phyloP scores from a whole-genome alignment of 2,888 invertebrate species.

The Tetropium fuscum region DNA sequence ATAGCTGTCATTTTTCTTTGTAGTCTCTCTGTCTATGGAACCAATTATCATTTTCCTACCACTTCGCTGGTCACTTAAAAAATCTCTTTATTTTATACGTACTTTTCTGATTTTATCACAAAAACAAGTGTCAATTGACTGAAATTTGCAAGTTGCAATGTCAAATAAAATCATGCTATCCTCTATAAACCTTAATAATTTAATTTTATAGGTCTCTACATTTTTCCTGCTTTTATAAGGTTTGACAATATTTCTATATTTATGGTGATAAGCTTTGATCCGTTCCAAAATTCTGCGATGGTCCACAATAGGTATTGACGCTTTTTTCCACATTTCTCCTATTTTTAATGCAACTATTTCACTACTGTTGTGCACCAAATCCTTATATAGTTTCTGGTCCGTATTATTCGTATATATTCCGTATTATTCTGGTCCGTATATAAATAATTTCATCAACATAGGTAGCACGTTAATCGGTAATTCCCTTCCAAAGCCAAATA shows the following conservation, averaged over 20 bases:
- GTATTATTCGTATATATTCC: too few species aligned
- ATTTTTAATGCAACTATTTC: not conserved
- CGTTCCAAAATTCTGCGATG: not conserved
- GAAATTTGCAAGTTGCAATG: not conserved
- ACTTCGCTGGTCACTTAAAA: not conserved
- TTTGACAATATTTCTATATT: not conserved
- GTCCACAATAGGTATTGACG: not conserved
- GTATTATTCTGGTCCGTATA: not conserved
- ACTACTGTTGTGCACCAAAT: not conserved
- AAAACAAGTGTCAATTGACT: not conserved
- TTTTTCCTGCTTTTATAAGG: not conserved
- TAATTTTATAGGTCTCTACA: not conserved
- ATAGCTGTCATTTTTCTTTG: not conserved
- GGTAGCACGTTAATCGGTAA: not conserved
- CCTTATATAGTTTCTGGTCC: not conserved
- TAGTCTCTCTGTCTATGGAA: too few species aligned
- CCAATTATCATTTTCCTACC: not conserved
- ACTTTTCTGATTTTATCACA: too few species aligned
- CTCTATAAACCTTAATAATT: not conserved
- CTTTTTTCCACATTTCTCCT: not conserved
- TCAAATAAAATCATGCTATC: not conserved
- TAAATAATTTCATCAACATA: not conserved
- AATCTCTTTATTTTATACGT: not conserved
- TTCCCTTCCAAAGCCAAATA: not conserved
- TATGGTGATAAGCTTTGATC: not conserved